Conservation (phyloP, 2,113 vertebrate genomes). For the Polypterus senegalus region DNA sequence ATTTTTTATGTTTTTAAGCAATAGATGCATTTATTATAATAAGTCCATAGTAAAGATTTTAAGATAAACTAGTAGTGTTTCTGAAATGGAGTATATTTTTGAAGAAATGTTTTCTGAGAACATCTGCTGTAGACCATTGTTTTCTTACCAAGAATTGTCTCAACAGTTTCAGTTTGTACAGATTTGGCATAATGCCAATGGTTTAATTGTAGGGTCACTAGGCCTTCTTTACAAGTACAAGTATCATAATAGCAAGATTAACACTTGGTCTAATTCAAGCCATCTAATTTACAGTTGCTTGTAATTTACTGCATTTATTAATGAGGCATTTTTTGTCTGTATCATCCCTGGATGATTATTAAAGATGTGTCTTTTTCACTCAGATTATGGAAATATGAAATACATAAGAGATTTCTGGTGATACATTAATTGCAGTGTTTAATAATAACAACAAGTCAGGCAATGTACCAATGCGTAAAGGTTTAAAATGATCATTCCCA, state of each 20-base stretch:
- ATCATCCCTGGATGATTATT: too few species aligned
- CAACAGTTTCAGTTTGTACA: constrained; percentile 62
- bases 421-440: too few species aligned
- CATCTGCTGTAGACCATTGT: constrained; percentile 49
- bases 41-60: constrained; percentile 19
- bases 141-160: constrained; percentile 54
- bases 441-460: too few species aligned
- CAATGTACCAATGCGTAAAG: too few species aligned
- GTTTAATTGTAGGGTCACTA: constrained; percentile 60
- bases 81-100: constrained; percentile 53
- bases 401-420: too few species aligned
- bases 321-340: too few species aligned
- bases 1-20: constrained; percentile 16
- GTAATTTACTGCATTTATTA: constrained; percentile 30
- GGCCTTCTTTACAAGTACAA: constrained; percentile 59
- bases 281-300: constrained; percentile 31
- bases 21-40: constrained; percentile 20
- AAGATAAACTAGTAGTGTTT: constrained; percentile 49
- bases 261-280: constrained; percentile 43
- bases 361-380: too few species aligned
- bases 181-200: constrained; percentile 61
- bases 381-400: too few species aligned
- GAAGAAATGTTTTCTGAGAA: constrained; percentile 42
- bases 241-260: constrained; percentile 63
- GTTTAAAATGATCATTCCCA: too few species aligned